Conservation (phyloP, 2,888 invertebrate genomes). For the Epistrophe grossulariae region DNA sequence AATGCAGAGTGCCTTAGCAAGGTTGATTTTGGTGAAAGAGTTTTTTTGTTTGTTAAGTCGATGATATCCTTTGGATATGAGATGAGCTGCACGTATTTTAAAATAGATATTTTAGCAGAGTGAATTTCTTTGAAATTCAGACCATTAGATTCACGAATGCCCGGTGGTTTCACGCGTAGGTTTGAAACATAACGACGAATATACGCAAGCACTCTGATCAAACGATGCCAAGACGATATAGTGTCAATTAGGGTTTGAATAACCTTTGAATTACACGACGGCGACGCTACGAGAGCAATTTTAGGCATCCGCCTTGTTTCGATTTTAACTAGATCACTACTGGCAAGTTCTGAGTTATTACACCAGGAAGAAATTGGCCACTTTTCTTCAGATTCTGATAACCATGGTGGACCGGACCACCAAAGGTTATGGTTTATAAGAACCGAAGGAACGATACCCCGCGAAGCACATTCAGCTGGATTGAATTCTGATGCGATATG, state of each 20-base stretch:
- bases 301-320: slow-evolving; percentile 1
- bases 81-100: background rate
- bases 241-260: slow-evolving; percentile 21
- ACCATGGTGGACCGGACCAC: slow-evolving; percentile 73
- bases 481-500: slow-evolving; percentile 64
- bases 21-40: background rate
- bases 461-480: slow-evolving; percentile 74
- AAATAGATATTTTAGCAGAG: background rate
- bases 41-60: background rate
- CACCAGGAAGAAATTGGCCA: background rate
- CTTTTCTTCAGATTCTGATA: background rate
- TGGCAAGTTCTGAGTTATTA: background rate
- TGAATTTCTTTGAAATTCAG: slow-evolving; percentile 1
- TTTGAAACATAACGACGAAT: slow-evolving; percentile 19
- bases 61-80: slow-evolving; percentile 6
- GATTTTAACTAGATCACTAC: background rate
- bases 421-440: slow-evolving; percentile 56
- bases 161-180: background rate
- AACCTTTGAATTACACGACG: background rate
- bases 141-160: background rate
- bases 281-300: background rate
- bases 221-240: slow-evolving; percentile 28
- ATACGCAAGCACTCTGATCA: slow-evolving; percentile 14
- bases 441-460: slow-evolving; percentile 52
- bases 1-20: slow-evolving; percentile 10